phyloP scores from a whole-genome alignment of 2,797 vertebrate species.

The Streptopelia turtur region DNA sequence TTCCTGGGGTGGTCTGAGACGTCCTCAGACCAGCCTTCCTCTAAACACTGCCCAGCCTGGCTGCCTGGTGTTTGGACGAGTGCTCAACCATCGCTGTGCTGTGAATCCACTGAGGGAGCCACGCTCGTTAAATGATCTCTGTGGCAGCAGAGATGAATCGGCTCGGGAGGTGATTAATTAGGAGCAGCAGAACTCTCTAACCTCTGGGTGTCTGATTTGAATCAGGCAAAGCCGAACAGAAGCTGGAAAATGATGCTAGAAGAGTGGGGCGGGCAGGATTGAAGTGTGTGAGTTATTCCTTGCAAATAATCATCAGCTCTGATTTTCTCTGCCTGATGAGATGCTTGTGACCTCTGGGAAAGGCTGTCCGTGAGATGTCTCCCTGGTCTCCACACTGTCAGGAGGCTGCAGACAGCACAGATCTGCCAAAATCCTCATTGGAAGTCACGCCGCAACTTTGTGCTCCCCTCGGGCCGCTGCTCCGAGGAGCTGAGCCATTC shows the following conservation, averaged over 20 bases:
- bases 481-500: not conserved
- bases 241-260: not conserved
- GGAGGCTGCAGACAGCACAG: not conserved
- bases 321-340: not conserved
- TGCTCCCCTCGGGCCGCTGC: not conserved
- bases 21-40: not conserved
- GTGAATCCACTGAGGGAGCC: not conserved
- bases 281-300: not conserved
- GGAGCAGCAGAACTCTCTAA: not conserved
- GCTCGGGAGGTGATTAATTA: not conserved
- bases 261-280: not conserved
- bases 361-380: not conserved
- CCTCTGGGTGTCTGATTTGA: not conserved
- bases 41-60: not conserved
- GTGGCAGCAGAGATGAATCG: not conserved
- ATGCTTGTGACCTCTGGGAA: not conserved
- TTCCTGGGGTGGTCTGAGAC: fast-evolving
- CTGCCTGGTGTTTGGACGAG: not conserved
- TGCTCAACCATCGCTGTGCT: not conserved
- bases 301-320: not conserved
- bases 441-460: not conserved
- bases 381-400: fast-evolving
- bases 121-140: not conserved
- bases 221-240: not conserved
- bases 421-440: fast-evolving